Base-by-base conservation (phyloP, 2,888 invertebrate species). In the Lydus trimaculatus region DNA sequence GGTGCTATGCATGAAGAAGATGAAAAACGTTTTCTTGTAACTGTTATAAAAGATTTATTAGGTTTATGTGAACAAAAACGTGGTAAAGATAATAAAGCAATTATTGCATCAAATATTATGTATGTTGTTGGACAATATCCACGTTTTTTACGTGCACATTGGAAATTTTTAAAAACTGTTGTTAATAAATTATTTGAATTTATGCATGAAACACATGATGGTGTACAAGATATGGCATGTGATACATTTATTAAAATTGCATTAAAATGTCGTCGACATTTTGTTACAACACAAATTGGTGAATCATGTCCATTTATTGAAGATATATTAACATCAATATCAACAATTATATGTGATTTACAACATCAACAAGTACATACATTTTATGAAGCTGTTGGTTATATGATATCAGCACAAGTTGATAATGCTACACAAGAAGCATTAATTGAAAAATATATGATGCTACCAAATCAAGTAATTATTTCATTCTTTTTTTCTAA, bases 171-270 rank as follows among this genome's bases (percentile, higher is more conserved):
- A 73, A 99, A 99, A 89, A 99, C 99, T 63, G 99, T 99, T 81
- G 98, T 99, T 70, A 99, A 99, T 88, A 99, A 99, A 88, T 90
- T 99, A 67, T 99, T 99, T 87, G 99, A 99, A 87, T 99, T 99
- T 85, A 99, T 99, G 99, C 99, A 99, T 85, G 99, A 99, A 88
- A 98, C 98, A 65, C 99, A 99, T 84, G 99, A 99, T 85, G 99
- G 99, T 80, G 99, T 99, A 31, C 99, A 99, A 86, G 99, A 99
- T 83, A 99, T 99, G 99, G 99, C 99, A 70, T 99, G 99, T 88
- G 99, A 99, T 87, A 99, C 99, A 52, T 99, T 99, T 85, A 99
- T 99, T 78, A 99, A 99, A 88, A 99, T 99, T 82, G 97, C 99
- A 33, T 90, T 97, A 80, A 99, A 99, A 86, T 99, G 99, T 87